A percentile compares a stretch with the other conserved stretches of the same genome.
Evolutionary conservation across 2,797 vertebrate genomes (phyloP).

Genomic region (Poeciliopsis presidionis): DNA sequence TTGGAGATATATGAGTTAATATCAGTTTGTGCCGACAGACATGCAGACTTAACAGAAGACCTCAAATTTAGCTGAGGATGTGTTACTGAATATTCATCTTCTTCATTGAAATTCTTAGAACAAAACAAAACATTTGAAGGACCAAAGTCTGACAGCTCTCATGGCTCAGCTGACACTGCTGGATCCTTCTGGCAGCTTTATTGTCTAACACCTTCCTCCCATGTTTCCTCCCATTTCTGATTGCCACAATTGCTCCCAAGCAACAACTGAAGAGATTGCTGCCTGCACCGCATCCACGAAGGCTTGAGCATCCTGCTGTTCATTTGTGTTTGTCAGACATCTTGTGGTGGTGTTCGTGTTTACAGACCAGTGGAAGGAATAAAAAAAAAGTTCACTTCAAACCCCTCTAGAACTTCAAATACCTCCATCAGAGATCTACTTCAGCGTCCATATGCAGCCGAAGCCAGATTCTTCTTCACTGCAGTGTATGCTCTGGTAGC

Average conservation of each 20-base stretch:
- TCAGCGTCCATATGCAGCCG: not conserved
- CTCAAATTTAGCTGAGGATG: not conserved
- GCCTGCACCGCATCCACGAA: constrained; percentile 5
- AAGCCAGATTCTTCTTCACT: not conserved
- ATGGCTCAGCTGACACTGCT: not conserved
- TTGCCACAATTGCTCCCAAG: constrained; percentile 10
- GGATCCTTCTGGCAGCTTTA: not conserved
- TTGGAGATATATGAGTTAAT: not conserved
- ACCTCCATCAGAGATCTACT: not conserved
- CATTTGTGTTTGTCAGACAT: constrained; percentile 10
- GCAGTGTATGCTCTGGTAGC: not conserved
- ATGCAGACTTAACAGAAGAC: not conserved
- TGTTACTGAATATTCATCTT: not conserved
- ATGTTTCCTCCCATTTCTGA: constrained; percentile 17
- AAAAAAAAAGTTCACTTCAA: not conserved
- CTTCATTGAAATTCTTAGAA: not conserved
- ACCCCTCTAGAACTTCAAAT: not conserved
- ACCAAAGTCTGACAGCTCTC: not conserved
- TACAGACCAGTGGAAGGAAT: constrained; percentile 4
- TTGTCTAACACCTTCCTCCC: constrained; percentile 4
- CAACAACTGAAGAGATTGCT: not conserved
- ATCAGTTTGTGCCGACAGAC: not conserved
- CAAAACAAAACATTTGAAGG: constrained; percentile 1
- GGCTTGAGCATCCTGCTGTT: constrained; percentile 14
- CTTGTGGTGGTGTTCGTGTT: constrained; percentile 1